Conservation (phyloP, 2,888 invertebrate species). For the Iphiclides podalirius region DNA sequence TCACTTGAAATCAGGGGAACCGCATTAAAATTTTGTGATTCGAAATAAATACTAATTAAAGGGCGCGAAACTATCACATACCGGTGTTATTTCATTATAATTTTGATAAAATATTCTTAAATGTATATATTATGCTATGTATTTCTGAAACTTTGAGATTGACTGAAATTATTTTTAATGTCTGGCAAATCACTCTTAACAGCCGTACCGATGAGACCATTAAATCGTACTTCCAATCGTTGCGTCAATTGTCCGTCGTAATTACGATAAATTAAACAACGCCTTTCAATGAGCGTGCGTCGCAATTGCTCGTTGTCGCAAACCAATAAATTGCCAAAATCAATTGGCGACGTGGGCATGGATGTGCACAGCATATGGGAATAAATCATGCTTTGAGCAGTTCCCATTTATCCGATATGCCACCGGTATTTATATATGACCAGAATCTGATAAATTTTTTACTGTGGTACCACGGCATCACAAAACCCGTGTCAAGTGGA, state of each 20-base stretch:
- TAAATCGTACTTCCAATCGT: slow-evolving; percentile 14
- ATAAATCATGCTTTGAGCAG: background rate
- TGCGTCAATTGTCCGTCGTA: slow-evolving; percentile 23
- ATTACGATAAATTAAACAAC: slow-evolving; percentile 36
- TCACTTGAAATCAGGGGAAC: too few relatives aligned
- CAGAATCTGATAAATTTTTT: too few relatives aligned
- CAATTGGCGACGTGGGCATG: slow-evolving; percentile 50
- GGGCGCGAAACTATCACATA: too few relatives aligned
- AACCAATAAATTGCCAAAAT: slow-evolving; percentile 55
- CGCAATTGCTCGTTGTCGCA: slow-evolving; percentile 54
- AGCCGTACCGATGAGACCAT: slow-evolving; percentile 4
- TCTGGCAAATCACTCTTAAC: slow-evolving; percentile 6
- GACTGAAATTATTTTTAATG: slow-evolving; percentile 11
- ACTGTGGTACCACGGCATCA: too few relatives aligned
- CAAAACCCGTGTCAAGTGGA: too few relatives aligned
- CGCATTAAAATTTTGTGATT: too few relatives aligned
- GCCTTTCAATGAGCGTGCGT: slow-evolving; percentile 52
- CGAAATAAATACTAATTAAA: too few relatives aligned
- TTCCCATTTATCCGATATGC: background rate
- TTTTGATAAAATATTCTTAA: too few relatives aligned
- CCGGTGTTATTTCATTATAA: too few relatives aligned
- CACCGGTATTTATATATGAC: too few relatives aligned
- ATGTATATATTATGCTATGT: too few relatives aligned
- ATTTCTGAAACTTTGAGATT: too few relatives aligned
- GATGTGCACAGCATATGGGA: background rate